Evolutionary conservation across 2,797 vertebrate species (phyloP), one percentile per base, ranked within the genome.

Genomic region (Harpagifer antarcticus): DNA sequence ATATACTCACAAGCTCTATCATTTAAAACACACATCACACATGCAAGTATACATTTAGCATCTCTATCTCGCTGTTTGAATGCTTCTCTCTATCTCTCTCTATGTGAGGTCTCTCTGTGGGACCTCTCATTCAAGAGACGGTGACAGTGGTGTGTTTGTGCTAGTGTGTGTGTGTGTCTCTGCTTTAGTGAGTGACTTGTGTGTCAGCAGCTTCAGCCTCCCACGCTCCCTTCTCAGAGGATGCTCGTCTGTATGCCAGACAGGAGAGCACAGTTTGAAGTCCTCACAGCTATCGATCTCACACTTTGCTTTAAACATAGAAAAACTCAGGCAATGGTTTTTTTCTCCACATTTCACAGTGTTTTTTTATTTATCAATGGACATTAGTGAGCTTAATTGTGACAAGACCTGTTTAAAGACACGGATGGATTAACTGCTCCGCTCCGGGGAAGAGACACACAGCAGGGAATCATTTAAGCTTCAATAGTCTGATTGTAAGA

Each of bases 181-280:
- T 74, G 83, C 68, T 84, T 74, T 64, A 87, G 84, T 90, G 90
- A 91, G 74, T 89, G 90, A 90, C 88, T 89, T 82, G 90, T 89
- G 86, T 92, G 89, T 85, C 84, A 82, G 82, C 85, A 83, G 92
- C 91, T 89, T 83, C 91, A 89, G 86, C 91, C 88, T 92, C 93
- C 92, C 82, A 92, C 93, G 33, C 87, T 81, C 86, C 78, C 78
- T 77, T 86, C 86, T 68, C 83, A 83, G 88, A 92, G 87, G 92
- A 92, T 87, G 86, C 88, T 93, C 85, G 88, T 89, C 91, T 91
- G 68, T 81, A 74, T 87, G 86, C 76, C 87, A 90, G 89, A 91
- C 88, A 89, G 87, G 84, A 84, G 84, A 87, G 83, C 76, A 68
- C 70, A 69, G 86, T 82, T 78, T 86, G 37, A 79, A 70, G 78